phyloP scores from a whole-genome alignment of 2,113 vertebrate genomes.

The Prinia subflava region DNA sequence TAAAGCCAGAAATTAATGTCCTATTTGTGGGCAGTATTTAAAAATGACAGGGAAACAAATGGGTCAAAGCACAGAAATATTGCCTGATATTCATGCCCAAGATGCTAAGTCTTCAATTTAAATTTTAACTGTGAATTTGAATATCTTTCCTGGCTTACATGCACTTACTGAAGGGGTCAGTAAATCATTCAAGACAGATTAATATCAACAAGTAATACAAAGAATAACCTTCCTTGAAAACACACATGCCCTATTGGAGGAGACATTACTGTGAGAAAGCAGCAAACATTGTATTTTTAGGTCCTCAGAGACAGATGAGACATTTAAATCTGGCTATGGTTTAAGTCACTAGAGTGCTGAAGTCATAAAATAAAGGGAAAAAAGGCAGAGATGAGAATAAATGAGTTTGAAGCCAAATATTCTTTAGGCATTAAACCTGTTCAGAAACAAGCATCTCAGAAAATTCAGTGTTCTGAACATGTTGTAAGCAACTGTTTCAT shows the following conservation, averaged over 20 bases:
- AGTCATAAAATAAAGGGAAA: background rate
- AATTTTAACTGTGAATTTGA: background rate
- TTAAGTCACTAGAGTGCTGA: background rate
- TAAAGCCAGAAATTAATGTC: background rate
- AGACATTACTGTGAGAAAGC: background rate
- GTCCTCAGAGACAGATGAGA: background rate
- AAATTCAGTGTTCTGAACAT: background rate
- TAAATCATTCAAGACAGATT: background rate
- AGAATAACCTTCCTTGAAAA: background rate
- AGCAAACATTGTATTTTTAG: background rate
- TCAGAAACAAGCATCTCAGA: background rate
- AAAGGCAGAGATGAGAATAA: background rate
- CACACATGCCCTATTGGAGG: background rate
- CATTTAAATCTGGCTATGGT: background rate
- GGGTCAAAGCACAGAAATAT: background rate
- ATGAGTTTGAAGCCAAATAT: background rate
- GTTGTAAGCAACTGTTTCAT: background rate
- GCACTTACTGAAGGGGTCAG: background rate
- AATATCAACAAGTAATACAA: background rate
- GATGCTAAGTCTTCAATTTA: background rate
- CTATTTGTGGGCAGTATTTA: background rate
- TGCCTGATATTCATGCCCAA: background rate
- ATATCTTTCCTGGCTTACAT: background rate
- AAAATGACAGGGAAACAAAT: background rate
- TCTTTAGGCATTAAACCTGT: background rate